Evolutionary conservation across 2,888 invertebrate species (phyloP), one percentile per base, ranked within the genome.

Genomic region (Amblyjoppa fuscipennis): DNA sequence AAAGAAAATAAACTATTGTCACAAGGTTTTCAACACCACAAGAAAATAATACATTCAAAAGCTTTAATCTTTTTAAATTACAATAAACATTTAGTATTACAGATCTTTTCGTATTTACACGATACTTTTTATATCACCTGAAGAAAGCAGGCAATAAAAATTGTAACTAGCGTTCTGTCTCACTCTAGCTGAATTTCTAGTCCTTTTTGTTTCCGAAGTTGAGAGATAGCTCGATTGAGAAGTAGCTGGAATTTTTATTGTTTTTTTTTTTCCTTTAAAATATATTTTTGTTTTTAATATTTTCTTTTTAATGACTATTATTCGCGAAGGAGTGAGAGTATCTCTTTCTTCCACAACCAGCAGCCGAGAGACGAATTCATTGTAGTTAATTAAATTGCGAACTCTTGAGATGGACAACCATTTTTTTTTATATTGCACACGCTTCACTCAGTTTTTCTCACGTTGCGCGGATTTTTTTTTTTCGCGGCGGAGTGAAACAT

Each of bases 51-150:
- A 92, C 92, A 92, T 91, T 92, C 88, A 90, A 93, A 93, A 92
- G 92, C 92, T 93, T 92, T 93, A 93, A 93, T 93, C 87, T 91
- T 91, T 92, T 90, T 59, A 92, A 93, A 92, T 92, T 91, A 93
- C 92, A 92, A 88, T 91, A 90, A 92, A 91, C 92, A 91, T 92
- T 91, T 75, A 91, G 90, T 92, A 91, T 90, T 92, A 92, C 91
- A 92, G 90, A 91, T 89, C 64, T 49, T 68, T 84, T 87, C 77
- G 83, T 86, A 86, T 86, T 86, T 86, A 82, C 86, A 86, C 83
- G 86, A 86, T 83, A 81, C 83, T 69, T 77, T 77, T 77, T 81
- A 85, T 90, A 90, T 91, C 90, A 88, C 90, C 89, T 87, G 86
- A 81, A 59, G 49, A 74, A 53, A 13, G 13, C 90, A 89, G 89